Evolutionary conservation across 2,888 invertebrate species (phyloP), one percentile per base, ranked within the genome.

Genomic region (Helleia helle): DNA sequence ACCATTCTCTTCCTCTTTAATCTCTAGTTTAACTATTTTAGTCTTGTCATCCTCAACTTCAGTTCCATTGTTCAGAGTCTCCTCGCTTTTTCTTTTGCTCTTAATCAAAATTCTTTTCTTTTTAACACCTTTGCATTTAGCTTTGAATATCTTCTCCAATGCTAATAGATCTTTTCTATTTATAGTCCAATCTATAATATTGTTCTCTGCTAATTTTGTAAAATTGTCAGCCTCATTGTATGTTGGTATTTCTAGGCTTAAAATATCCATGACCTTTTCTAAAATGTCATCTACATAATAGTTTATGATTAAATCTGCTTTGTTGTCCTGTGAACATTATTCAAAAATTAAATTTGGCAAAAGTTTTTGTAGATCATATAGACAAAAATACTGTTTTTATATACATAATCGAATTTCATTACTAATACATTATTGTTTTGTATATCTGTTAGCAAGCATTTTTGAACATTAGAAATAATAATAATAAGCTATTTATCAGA

Each of bases 281-380:
- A 96, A 80, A 36, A 97, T 89, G 41, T 90, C 90, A 69, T 98
- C 97, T 1, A 97, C 94, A 73, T 95, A 97, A 9, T 92, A 89
- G 60, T 95, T 92, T 50, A 98, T 95, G 36, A 93, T 87, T 43
- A 98, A 73, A 71, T 96, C 93, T 14, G 96, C 94, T 77, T 95
- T 94, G 64, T 93, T 93, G 64, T 97, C 96, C 94, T 95, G 63
- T 29, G n/a, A n/a, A n/a, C n/a, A n/a, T n/a, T n/a, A n/a, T n/a
- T n/a, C n/a, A n/a, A n/a, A n/a, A n/a, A n/a, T n/a, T n/a, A n/a
- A n/a, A n/a, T n/a, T n/a, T n/a, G n/a, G n/a, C n/a, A n/a, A n/a
- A n/a, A n/a, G n/a, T n/a, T n/a, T n/a, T n/a, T n/a, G n/a, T n/a
- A n/a, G n/a, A n/a, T n/a, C n/a, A n/a, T n/a, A n/a, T n/a, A n/a